A percentile compares a stretch with the other conserved stretches of the same genome.
Conservation (phyloP, 2,797 vertebrate species). For the Sarcoramphus papa region DNA sequence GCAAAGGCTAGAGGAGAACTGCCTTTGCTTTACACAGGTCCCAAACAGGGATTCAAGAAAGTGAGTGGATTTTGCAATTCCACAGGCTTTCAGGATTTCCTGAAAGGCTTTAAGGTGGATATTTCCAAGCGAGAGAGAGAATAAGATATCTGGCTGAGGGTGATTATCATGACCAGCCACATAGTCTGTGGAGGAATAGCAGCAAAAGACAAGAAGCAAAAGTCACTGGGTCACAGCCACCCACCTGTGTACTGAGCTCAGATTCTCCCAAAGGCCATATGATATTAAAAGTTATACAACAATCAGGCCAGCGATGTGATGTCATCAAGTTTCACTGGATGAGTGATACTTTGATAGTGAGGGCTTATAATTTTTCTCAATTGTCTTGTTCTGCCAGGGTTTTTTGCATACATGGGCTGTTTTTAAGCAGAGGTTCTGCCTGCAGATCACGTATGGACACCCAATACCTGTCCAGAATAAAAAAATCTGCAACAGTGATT, state of each 20-base stretch:
- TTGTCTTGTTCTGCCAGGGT: background rate
- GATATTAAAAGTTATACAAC: background rate
- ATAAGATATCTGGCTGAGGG: background rate
- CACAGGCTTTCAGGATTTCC: background rate
- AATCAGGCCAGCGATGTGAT: background rate
- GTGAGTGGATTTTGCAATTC: background rate
- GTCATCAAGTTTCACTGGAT: background rate
- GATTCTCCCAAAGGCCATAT: background rate
- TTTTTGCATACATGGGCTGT: background rate
- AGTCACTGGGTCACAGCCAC: background rate
- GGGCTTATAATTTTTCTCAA: background rate
- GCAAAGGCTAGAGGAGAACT: background rate
- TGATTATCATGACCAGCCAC: rapidly evolving
- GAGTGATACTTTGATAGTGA: background rate
- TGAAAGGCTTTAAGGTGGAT: background rate
- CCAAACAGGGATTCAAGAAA: background rate
- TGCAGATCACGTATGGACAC: background rate
- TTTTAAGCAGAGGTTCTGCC: background rate
- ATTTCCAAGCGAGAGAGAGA: background rate
- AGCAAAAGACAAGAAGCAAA: background rate
- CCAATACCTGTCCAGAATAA: background rate
- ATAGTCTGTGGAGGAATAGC: background rate
- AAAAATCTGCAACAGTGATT: background rate
- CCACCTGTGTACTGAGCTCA: background rate
- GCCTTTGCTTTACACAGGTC: background rate